Base-by-base conservation (phyloP, 2,888 invertebrate species). In the Cheilosia pagana region DNA sequence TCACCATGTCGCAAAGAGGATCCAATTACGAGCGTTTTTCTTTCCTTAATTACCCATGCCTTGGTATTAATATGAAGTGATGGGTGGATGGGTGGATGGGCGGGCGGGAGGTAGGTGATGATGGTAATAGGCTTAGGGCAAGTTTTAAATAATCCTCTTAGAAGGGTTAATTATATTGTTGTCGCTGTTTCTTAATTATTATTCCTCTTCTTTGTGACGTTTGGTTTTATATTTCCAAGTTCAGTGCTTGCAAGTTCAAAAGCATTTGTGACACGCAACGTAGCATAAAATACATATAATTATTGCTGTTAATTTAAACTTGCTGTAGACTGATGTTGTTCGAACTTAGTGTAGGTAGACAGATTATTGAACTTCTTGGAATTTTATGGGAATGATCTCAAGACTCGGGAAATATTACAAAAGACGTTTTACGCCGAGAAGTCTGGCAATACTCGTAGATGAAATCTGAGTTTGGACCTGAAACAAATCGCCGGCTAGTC, bases 131-230 rank as follows among this genome's bases (percentile, higher is more conserved):
- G 70, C 75, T 81, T 60, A 59, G 63, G 81, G 76, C 81, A 81
- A 76, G 81, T 81, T 76, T 65, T 41, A 75, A 81, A 81, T 81
- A 81, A 81, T 76, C 81, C 81, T 70, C 81, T 76, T 81, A 81
- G 12, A 14, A 63, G 81, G 75, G 81, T 81, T 81, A 81, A 81
- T 81, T 76, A 81, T 81, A 76, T 81, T 81, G 81, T 76, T 81
- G 81, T 70, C 76, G 81, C 53, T 81, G 81, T 65, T 75, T 76
- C 81, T 76, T 76, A 70, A 81, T 81, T 81, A 81, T 81, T 81
- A 81, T 81, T 43, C 60, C 28, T 53, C 28, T 31, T 62, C 67
- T 55, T 70, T 39, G 74, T 48, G 16, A 31, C 63, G 59, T 74
- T 60, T 28, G 67, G 74, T 81, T 53, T 81, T 52, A 48, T 43